phyloP scores from a whole-genome alignment of 2,888 invertebrate species.

The Pogonocherus hispidulus region DNA sequence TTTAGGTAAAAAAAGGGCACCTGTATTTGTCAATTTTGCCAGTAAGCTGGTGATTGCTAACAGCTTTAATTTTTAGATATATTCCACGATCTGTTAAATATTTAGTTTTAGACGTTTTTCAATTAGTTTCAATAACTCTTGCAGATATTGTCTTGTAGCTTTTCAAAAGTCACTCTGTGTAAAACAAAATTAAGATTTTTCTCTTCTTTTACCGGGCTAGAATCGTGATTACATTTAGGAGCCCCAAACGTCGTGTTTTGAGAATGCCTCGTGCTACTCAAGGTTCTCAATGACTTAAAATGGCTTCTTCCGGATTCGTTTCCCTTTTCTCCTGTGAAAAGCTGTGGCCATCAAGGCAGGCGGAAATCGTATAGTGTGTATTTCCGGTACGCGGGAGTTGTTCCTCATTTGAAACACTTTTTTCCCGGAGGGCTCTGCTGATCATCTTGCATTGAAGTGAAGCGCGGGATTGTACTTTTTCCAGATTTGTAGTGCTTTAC shows the following conservation, averaged over 20 bases:
- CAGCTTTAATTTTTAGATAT: too few relatives aligned
- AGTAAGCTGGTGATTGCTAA: too few relatives aligned
- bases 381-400: conserved; percentile 21
- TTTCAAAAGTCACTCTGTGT: too few relatives aligned
- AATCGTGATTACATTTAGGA: background rate
- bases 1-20: too few relatives aligned
- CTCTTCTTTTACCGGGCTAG: too few relatives aligned
- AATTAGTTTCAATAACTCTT: too few relatives aligned
- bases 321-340: conserved; percentile 20
- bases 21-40: too few relatives aligned
- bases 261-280: conserved; percentile 1
- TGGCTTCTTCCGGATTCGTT: conserved; percentile 29
- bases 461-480: background rate
- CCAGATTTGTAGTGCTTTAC: too few relatives aligned
- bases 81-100: too few relatives aligned
- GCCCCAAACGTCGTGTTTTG: background rate
- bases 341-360: conserved; percentile 14
- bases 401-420: conserved; percentile 19
- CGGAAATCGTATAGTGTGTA: conserved; percentile 18
- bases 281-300: conserved; percentile 11
- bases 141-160: too few relatives aligned
- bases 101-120: too few relatives aligned
- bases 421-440: background rate
- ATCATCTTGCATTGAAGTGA: background rate
- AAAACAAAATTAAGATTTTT: too few relatives aligned